These are phyloP conservation scores for Pitta sordida DNA, from an alignment of 2,113 vertebrate genomes.

Conservation along the genomic window DNA sequence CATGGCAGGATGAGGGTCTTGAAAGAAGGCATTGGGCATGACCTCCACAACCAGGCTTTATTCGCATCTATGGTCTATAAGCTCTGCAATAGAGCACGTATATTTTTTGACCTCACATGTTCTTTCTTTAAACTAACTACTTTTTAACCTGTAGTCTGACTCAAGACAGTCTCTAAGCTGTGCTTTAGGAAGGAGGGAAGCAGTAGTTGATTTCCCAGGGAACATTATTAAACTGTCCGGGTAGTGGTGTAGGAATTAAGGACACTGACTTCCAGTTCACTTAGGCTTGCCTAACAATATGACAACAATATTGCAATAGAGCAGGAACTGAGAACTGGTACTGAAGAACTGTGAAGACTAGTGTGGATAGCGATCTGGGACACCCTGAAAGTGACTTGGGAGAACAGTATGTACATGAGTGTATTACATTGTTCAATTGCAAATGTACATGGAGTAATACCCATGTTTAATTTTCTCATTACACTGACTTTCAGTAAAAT, in stretches of 20 bases:
- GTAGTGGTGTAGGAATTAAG: not conserved
- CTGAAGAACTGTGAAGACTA: not conserved
- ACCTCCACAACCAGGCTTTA: not conserved
- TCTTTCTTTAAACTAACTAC: not conserved
- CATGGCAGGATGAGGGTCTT: not conserved
- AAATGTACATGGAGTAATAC: not conserved
- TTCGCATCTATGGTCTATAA: not conserved
- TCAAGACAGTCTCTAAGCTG: not conserved
- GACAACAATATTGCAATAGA: not conserved
- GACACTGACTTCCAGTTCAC: not conserved
- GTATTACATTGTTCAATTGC: not conserved
- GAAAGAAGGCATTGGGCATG: not conserved
- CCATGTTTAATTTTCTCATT: not conserved
- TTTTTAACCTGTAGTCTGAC: not conserved
- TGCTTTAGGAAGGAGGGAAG: not conserved
- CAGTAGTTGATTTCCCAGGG: not conserved
- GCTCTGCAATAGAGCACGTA: fast-evolving
- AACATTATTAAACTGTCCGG: not conserved
- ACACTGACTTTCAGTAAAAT: not conserved
- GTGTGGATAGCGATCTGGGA: not conserved
- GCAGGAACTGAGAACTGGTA: not conserved
- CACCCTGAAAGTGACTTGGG: not conserved
- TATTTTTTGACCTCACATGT: not conserved
- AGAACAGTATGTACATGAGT: not conserved
- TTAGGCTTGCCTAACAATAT: not conserved